Conservation (phyloP, 1,140 invertebrate genomes). For the Nixonia krombeini region DNA sequence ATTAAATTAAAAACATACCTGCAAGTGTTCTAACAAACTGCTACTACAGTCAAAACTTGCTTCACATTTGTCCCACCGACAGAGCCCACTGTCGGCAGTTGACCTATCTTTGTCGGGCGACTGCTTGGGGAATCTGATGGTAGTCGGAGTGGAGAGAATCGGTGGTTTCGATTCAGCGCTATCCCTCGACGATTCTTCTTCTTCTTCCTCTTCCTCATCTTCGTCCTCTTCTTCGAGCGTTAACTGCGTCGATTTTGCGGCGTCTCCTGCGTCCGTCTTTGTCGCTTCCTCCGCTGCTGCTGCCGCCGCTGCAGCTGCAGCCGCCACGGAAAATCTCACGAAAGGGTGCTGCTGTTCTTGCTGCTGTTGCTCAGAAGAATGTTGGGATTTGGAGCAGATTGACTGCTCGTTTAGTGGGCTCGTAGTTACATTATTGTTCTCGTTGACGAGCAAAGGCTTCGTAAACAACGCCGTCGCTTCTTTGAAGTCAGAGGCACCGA, state of each 20-base stretch:
- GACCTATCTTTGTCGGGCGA: slow-evolving; percentile 64
- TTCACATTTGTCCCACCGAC: slow-evolving; percentile 89
- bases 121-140: slow-evolving; percentile 81
- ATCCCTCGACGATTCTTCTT: slow-evolving; percentile 60
- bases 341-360: too few relatives aligned
- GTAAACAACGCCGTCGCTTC: slow-evolving; percentile 33
- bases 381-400: slow-evolving; percentile 16
- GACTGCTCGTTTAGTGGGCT: slow-evolving; percentile 1
- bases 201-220: slow-evolving; percentile 61
- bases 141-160: slow-evolving; percentile 83
- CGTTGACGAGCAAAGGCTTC: slow-evolving; percentile 56
- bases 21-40: slow-evolving; percentile 90
- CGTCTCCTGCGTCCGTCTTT: slow-evolving; percentile 24
- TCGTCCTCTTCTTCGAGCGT: slow-evolving; percentile 51
- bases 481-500: slow-evolving; percentile 2
- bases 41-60: slow-evolving; percentile 82
- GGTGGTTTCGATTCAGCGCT: slow-evolving; percentile 69
- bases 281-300: too few relatives aligned
- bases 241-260: not conserved
- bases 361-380: slow-evolving; percentile 47
- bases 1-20: slow-evolving; percentile 76
- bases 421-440: slow-evolving; percentile 64
- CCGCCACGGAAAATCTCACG: slow-evolving; percentile 39
- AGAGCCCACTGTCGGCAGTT: slow-evolving; percentile 74
- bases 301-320: too few relatives aligned